phyloP scores from a whole-genome alignment of 2,113 vertebrate species.

The Prochilodus magdalenae region DNA sequence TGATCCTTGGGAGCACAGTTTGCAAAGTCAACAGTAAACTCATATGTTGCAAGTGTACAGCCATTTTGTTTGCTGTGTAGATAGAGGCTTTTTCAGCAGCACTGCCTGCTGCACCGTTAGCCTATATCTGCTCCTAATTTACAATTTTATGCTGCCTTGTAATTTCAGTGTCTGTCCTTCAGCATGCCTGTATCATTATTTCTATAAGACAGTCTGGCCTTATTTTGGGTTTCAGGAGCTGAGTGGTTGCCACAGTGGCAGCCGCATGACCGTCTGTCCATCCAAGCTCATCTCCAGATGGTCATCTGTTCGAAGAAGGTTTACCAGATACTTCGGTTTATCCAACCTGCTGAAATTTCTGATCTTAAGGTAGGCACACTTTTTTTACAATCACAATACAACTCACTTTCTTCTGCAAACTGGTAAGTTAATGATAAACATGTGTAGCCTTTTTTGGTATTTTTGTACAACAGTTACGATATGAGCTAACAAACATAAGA shows the following conservation, averaged over 20 bases:
- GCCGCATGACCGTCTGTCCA: slow-evolving; percentile 64
- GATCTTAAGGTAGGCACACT: no score
- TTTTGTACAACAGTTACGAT: no score
- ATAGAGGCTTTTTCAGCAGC: slow-evolving; percentile 56
- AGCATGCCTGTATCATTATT: not conserved
- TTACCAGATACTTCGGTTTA: not conserved
- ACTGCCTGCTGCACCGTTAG: slow-evolving; percentile 15
- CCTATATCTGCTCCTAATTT: slow-evolving; percentile 70
- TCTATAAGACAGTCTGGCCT: not conserved
- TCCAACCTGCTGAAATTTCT: no score
- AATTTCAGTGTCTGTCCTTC: slow-evolving; percentile 68
- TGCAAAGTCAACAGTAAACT: slow-evolving; percentile 23
- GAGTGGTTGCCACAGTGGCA: slow-evolving; percentile 73
- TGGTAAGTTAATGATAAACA: no score
- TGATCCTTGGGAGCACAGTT: no score
- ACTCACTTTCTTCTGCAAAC: no score
- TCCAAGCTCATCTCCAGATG: slow-evolving; percentile 45
- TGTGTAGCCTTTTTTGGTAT: no score
- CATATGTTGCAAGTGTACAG: slow-evolving; percentile 26
- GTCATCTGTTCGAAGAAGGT: not conserved
- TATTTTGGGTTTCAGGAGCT: slow-evolving; percentile 41
- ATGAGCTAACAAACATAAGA: no score
- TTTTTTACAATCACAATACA: no score
- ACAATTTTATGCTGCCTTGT: slow-evolving; percentile 65
- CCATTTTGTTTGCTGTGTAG: slow-evolving; percentile 59